A percentile compares a stretch with the other conserved stretches of the same genome.
These are phyloP conservation scores for Ophion ventricosus DNA, from an alignment of 2,888 invertebrate genomes.

Conservation along the genomic window DNA sequence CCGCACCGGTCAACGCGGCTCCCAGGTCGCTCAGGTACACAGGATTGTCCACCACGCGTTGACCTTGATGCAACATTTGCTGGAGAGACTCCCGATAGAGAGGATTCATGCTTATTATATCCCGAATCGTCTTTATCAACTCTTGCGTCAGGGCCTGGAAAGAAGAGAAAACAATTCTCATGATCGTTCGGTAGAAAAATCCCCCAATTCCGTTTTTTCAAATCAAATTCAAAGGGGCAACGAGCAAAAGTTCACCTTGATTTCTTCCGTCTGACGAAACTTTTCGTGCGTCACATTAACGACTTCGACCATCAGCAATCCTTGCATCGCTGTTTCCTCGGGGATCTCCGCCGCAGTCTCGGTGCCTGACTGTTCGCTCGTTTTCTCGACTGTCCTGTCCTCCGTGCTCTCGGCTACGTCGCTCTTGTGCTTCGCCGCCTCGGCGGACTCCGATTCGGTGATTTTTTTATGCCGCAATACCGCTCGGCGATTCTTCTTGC, in stretches of 20 bases:
- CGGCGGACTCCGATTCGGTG: conserved; percentile 66
- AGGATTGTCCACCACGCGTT: conserved; percentile 98
- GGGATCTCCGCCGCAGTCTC: conserved; percentile 57
- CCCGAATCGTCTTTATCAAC: conserved; percentile 97
- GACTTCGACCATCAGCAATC: conserved; percentile 95
- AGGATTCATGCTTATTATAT: conserved; percentile 98
- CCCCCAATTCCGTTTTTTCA: background rate
- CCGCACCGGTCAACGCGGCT: conserved; percentile 96
- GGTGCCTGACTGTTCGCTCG: conserved; percentile 51
- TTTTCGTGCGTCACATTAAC: conserved; percentile 95
- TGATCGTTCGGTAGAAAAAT: background rate
- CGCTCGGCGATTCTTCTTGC: conserved; percentile 76
- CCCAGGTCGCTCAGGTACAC: conserved; percentile 98
- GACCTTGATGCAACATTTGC: conserved; percentile 98
- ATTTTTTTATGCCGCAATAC: conserved; percentile 73
- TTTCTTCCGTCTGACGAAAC: conserved; percentile 96
- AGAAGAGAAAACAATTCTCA: background rate
- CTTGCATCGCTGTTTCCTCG: conserved; percentile 77
- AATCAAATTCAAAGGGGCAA: background rate
- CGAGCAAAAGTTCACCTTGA: conserved; percentile 86
- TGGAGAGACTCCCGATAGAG: conserved; percentile 98
- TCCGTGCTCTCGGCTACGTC: conserved; percentile 69
- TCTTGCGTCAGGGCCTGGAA: conserved; percentile 95
- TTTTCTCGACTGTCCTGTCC: conserved; percentile 57
- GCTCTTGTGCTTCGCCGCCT: conserved; percentile 33